These are phyloP conservation scores for Lepilemur septentrionalis DNA, from an alignment of 2,797 vertebrate genomes.

Conservation along the genomic window DNA sequence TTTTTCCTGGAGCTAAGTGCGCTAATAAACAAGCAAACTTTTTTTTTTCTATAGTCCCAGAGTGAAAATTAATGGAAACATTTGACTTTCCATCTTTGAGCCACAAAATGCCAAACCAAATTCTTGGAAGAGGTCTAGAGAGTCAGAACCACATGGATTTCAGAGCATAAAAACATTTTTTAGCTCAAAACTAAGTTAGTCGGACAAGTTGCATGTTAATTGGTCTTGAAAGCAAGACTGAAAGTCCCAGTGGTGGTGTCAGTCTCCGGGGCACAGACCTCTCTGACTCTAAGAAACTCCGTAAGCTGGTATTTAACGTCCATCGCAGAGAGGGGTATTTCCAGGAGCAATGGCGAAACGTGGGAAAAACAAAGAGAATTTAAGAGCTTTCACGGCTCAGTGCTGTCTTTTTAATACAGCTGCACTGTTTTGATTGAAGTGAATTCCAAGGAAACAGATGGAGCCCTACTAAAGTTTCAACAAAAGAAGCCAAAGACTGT, in stretches of 20 bases:
- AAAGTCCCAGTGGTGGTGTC: neutral
- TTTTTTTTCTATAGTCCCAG: neutral
- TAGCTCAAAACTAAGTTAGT: neutral
- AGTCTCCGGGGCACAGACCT: neutral
- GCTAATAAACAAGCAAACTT: neutral
- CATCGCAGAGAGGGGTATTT: neutral
- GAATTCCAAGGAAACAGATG: slow-evolving; percentile 39
- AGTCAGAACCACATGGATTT: neutral
- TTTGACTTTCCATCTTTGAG: slow-evolving; percentile 34
- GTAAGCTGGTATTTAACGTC: accelerated
- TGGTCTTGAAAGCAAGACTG: neutral
- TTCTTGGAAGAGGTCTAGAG: slow-evolving; percentile 39
- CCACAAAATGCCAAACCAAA: slow-evolving; percentile 42
- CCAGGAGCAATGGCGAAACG: neutral
- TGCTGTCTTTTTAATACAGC: neutral
- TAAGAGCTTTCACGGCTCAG: neutral
- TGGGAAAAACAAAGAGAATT: neutral
- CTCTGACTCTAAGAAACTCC: neutral
- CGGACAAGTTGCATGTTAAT: neutral
- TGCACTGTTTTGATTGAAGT: neutral
- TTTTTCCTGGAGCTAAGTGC: neutral
- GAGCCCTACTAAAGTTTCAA: neutral
- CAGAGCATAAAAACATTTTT: neutral
- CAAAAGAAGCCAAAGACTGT: neutral
- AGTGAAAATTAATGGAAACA: slow-evolving; percentile 55